Conservation (phyloP, 2,113 vertebrate species). For the Aptenodytes forsteri region DNA sequence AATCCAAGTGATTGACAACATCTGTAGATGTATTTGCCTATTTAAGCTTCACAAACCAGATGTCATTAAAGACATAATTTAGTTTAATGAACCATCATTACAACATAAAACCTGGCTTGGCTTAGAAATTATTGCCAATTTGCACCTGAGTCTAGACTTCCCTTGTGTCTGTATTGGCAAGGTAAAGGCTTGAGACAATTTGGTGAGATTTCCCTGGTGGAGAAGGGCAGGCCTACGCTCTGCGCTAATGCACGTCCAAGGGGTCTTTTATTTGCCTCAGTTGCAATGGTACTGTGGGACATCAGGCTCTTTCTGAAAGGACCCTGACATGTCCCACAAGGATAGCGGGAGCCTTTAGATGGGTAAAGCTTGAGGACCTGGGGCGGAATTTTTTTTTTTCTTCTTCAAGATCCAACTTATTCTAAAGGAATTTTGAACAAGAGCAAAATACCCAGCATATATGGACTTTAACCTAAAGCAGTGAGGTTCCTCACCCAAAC, state of each 20-base stretch:
- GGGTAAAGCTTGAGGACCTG: not conserved
- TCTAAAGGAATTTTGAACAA: not conserved
- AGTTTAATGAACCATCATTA: not conserved
- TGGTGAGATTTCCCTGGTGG: not conserved
- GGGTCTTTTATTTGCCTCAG: not conserved
- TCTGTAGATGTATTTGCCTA: not conserved
- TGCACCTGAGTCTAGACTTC: not conserved
- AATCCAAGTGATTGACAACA: not conserved
- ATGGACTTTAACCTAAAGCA: not conserved
- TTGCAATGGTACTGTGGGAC: not conserved
- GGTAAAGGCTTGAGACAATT: not conserved
- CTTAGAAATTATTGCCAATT: not conserved
- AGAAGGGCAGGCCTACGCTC: not conserved
- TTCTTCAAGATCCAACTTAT: not conserved
- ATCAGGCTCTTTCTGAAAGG: not conserved
- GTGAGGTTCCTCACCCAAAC: not conserved
- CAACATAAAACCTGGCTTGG: not conserved
- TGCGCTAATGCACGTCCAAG: not conserved
- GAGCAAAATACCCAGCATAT: not conserved
- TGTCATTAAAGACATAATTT: not conserved
- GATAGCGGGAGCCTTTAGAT: not conserved
- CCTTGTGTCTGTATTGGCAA: not conserved
- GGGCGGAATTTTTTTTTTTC: fast-evolving
- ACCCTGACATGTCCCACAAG: too few relatives aligned
- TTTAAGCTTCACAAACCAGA: not conserved